These are phyloP conservation scores for Idaea straminata DNA, from an alignment of 2,888 invertebrate species.

Conservation along the genomic window DNA sequence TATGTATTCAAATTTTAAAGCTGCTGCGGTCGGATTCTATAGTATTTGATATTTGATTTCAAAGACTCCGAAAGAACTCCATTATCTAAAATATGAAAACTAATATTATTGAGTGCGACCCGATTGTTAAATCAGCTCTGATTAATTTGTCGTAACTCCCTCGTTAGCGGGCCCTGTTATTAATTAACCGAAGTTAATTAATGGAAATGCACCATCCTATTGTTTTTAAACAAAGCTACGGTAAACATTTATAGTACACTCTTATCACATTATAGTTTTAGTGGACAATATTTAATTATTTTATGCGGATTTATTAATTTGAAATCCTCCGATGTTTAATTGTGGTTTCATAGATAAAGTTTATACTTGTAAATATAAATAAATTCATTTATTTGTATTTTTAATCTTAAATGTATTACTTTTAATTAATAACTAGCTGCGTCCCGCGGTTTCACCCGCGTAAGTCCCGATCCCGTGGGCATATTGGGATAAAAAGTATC, in stretches of 20 bases:
- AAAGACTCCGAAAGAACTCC: constrained; percentile 22
- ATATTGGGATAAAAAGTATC: too few relatives aligned
- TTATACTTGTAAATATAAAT: too few relatives aligned
- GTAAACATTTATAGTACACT: not conserved
- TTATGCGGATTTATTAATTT: not conserved
- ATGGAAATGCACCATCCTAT: constrained; percentile 51
- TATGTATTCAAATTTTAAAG: too few relatives aligned
- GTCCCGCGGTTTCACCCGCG: too few relatives aligned
- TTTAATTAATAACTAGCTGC: too few relatives aligned
- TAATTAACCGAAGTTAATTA: constrained; percentile 71
- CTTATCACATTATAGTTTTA: not conserved
- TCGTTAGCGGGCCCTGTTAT: constrained; percentile 63
- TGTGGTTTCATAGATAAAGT: too few relatives aligned
- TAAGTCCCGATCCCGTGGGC: too few relatives aligned
- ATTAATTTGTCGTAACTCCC: constrained; percentile 69
- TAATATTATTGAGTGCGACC: constrained; percentile 24
- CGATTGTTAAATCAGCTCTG: constrained; percentile 52
- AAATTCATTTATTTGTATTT: too few relatives aligned
- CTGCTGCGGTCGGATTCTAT: too few relatives aligned
- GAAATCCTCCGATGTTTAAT: too few relatives aligned
- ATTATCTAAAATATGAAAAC: constrained; percentile 6
- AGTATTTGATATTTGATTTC: too few relatives aligned
- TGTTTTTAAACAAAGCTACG: constrained; percentile 11
- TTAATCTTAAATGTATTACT: too few relatives aligned
- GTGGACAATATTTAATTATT: not conserved